Conservation (phyloP, 1,140 invertebrate genomes). For the Hermatobates lingyangjiaoensis region DNA sequence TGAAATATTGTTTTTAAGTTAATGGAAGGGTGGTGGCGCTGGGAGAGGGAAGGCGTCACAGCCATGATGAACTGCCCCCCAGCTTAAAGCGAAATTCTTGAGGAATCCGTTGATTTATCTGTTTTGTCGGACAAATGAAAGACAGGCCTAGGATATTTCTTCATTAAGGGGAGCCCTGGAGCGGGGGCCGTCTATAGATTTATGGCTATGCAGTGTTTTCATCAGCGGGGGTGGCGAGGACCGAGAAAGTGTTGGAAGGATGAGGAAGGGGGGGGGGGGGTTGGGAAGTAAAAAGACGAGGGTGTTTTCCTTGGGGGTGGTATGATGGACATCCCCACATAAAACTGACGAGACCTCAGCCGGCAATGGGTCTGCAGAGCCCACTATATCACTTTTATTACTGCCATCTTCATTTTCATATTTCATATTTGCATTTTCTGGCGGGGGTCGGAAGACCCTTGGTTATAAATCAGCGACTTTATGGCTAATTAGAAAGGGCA, state of each 20-base stretch:
- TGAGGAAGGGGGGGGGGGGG: neutral
- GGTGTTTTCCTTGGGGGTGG: slow-evolving; percentile 18
- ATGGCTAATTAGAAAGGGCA: slow-evolving; percentile 42
- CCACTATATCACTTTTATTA: slow-evolving; percentile 61
- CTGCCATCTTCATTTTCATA: slow-evolving; percentile 61
- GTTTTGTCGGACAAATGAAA: neutral
- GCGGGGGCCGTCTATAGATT: neutral
- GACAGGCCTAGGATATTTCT: slow-evolving; percentile 1
- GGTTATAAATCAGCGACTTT: slow-evolving; percentile 44
- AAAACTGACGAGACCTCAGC: slow-evolving; percentile 40
- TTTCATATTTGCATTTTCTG: slow-evolving; percentile 51
- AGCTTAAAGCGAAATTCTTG: no score
- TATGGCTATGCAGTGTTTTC: slow-evolving; percentile 1
- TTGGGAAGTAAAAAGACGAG: neutral
- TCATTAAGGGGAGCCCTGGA: neutral
- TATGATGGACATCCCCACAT: slow-evolving; percentile 44
- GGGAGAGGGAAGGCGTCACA: no score
- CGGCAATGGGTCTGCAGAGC: slow-evolving; percentile 49
- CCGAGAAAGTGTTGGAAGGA: no score
- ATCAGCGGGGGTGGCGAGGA: neutral
- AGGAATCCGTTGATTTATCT: neutral
- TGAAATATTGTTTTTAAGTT: no score
- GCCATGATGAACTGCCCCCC: no score
- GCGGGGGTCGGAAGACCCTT: no score
- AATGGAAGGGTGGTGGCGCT: no score